A percentile compares a stretch with the other conserved stretches of the same genome.
Evolutionary conservation across 2,888 invertebrate species (phyloP).

Genomic region (Acrobasis suavella): DNA sequence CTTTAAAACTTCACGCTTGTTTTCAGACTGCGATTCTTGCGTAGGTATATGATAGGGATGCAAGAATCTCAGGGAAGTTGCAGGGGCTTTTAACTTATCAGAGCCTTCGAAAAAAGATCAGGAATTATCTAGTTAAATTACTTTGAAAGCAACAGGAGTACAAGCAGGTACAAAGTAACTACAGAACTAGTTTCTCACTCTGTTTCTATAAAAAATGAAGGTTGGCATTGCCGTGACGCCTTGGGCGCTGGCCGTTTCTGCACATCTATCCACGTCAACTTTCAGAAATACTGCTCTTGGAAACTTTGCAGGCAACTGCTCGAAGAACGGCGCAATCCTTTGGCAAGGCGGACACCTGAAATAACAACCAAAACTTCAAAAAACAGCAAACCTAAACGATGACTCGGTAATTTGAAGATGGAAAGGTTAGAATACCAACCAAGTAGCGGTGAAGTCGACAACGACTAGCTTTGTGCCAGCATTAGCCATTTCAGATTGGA

Average conservation of each 20-base stretch:
- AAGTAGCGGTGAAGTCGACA: slow-evolving; percentile 96
- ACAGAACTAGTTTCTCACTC: slow-evolving; percentile 66
- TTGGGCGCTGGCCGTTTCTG: slow-evolving; percentile 92
- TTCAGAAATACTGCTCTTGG: slow-evolving; percentile 95
- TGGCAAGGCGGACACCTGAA: slow-evolving; percentile 98
- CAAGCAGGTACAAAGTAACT: background rate
- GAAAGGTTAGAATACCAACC: slow-evolving; percentile 83
- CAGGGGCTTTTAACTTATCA: too few relatives aligned
- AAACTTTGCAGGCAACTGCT: slow-evolving; percentile 93
- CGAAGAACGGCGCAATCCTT: slow-evolving; percentile 95
- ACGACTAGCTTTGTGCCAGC: slow-evolving; percentile 95
- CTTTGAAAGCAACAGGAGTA: slow-evolving; percentile 21
- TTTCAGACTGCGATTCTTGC: too few relatives aligned
- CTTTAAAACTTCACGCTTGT: too few relatives aligned
- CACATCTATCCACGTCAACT: slow-evolving; percentile 97
- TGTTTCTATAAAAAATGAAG: slow-evolving; percentile 96
- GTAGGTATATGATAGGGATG: too few relatives aligned
- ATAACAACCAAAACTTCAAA: slow-evolving; percentile 27
- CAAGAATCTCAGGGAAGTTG: too few relatives aligned
- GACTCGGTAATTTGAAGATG: slow-evolving; percentile 58
- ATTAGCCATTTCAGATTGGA: slow-evolving; percentile 90
- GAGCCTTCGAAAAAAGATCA: too few relatives aligned
- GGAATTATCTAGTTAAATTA: too few relatives aligned
- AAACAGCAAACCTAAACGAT: slow-evolving; percentile 44
- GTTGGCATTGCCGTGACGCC: slow-evolving; percentile 99